These are phyloP conservation scores for Oncorhynchus tshawytscha DNA, from an alignment of 2,113 vertebrate genomes.

Conservation along the genomic window DNA sequence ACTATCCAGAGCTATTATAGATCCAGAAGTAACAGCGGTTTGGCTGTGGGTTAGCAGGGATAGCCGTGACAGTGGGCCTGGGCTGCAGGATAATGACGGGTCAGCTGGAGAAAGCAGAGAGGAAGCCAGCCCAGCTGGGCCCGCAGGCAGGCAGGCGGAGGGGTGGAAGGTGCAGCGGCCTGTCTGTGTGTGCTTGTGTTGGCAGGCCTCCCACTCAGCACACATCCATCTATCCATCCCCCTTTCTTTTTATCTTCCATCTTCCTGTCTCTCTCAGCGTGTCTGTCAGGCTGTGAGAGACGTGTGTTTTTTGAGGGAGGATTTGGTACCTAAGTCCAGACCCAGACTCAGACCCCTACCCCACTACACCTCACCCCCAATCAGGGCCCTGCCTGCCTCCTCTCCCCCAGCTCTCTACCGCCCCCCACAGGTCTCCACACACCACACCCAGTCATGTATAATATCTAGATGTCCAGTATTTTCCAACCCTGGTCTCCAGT, in stretches of 20 bases:
- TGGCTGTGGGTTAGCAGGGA: neutral
- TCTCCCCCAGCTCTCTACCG: constrained; percentile 33
- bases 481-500: too few relatives aligned
- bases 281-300: constrained; percentile 49
- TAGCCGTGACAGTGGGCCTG: neutral
- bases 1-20: too few relatives aligned
- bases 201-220: constrained; percentile 42
- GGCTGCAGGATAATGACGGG: constrained; percentile 9
- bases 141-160: neutral
- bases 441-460: neutral
- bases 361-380: constrained; percentile 9
- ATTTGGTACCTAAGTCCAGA: constrained; percentile 51
- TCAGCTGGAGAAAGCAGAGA: constrained; percentile 21
- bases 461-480: neutral
- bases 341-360: constrained; percentile 24
- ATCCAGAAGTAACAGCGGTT: neutral
- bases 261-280: constrained; percentile 17
- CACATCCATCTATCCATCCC: constrained; percentile 18
- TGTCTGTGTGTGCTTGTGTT: constrained; percentile 39
- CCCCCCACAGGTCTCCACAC: constrained; percentile 35
- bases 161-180: neutral
- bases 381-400: neutral
- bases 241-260: constrained; percentile 14
- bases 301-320: constrained; percentile 46
- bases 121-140: constrained; percentile 28